phyloP scores from a whole-genome alignment of 2,888 invertebrate genomes.

The Mactromeris polynyma region DNA sequence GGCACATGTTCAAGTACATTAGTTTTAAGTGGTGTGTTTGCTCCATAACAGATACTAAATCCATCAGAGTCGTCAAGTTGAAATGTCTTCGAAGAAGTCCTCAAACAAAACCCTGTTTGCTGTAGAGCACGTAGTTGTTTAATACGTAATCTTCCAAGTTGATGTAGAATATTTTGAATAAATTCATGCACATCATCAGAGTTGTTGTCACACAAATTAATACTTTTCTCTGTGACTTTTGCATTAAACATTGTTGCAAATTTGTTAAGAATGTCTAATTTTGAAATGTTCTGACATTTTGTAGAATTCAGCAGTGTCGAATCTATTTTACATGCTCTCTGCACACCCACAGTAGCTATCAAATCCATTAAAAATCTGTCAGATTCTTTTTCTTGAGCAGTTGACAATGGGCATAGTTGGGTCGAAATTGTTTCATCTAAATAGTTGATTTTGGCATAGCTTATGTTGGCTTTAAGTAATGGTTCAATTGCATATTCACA shows the following conservation, averaged over 20 bases:
- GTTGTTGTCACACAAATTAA: neutral
- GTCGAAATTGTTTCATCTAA: constrained; percentile 68
- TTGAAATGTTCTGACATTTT: neutral
- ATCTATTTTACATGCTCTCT: constrained; percentile 46
- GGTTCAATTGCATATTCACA: constrained; percentile 77
- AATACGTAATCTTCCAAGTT: constrained; percentile 63
- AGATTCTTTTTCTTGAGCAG: constrained; percentile 69
- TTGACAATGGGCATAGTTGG: constrained; percentile 76
- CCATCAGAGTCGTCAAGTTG: constrained; percentile 34
- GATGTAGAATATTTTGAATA: constrained; percentile 44
- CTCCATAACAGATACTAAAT: constrained; percentile 79
- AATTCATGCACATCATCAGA: neutral
- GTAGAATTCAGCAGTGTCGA: neutral
- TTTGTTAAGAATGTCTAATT: neutral
- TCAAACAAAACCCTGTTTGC: constrained; percentile 78
- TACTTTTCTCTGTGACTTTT: neutral
- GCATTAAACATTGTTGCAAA: neutral
- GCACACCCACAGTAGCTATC: constrained; percentile 34
- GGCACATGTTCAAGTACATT: constrained; percentile 74
- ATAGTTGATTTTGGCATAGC: constrained; percentile 51
- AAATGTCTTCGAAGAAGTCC: constrained; percentile 71
- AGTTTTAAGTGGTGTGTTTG: constrained; percentile 73
- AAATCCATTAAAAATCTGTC: constrained; percentile 67
- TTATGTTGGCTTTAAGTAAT: constrained; percentile 69
- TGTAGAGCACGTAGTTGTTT: constrained; percentile 72